Conservation (phyloP, 2,888 invertebrate species). For the Leptogaster cylindrica region DNA sequence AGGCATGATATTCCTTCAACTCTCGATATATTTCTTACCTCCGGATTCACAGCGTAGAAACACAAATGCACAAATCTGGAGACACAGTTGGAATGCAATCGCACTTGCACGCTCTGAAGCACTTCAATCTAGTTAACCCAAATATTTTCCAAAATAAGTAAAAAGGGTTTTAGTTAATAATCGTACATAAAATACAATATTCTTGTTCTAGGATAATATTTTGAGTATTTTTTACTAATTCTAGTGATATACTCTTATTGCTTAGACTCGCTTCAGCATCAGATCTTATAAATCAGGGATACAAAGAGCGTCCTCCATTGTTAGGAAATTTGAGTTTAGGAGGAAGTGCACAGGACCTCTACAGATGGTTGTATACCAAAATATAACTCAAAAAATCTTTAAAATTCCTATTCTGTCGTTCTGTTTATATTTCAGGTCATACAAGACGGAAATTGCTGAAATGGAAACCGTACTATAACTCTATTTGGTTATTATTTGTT, state of each 20-base stretch:
- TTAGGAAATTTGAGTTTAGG: slow-evolving; percentile 61
- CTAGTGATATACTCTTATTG: background rate
- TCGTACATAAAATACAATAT: no score
- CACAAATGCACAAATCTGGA: no score
- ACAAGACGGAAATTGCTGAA: slow-evolving; percentile 81
- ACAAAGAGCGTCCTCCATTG: slow-evolving; percentile 66
- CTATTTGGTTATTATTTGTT: background rate
- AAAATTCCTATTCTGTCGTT: background rate
- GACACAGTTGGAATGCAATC: no score
- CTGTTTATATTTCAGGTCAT: slow-evolving; percentile 54
- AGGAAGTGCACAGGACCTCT: slow-evolving; percentile 63
- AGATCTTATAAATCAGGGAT: slow-evolving; percentile 65
- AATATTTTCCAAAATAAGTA: no score
- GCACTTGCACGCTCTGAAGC: no score
- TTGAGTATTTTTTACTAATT: slow-evolving; percentile 3
- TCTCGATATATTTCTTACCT: no score
- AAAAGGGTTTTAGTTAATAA: no score
- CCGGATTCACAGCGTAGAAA: no score
- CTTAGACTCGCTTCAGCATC: slow-evolving; percentile 68
- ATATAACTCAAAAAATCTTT: background rate
- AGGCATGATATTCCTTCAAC: no score
- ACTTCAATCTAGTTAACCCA: no score
- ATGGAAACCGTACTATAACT: slow-evolving; percentile 93
- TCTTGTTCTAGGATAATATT: no score
- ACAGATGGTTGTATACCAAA: slow-evolving; percentile 59